Evolutionary conservation across 2,888 invertebrate species (phyloP), one percentile per base, ranked within the genome.

Genomic region (Malacosoma neustria): DNA sequence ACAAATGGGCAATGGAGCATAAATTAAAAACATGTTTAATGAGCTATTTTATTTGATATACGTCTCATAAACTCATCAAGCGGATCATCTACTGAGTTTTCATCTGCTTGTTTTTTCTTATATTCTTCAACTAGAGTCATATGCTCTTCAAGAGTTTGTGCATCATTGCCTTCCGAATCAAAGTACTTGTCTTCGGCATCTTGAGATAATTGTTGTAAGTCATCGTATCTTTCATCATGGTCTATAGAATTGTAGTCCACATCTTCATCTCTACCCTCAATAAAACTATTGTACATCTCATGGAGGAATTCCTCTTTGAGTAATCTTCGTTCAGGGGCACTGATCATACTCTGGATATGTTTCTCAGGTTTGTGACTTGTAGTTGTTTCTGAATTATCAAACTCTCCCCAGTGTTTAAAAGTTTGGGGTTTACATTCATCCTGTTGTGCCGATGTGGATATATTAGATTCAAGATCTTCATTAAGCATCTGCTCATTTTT

Each of bases 151-250:
- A 67, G 54, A 47, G 72, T 80, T 36, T 67, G 84, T 31, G 81
- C 81, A 46, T 91, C 90, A 46, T 92, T 91, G 14, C 90, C 89
- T 67, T 95, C 95, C 3, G 92, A 91, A 69, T 96, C 95, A 81
- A 97, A 97, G 70, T 97, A 97, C 61, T 91, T 92, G 53, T 97
- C 97, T 72, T 97, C 95, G 48, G 91, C 93, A 74, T 97, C 97
- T 54, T 91, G 91, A 31, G 76, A 70, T 11, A 75, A 65, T 56
- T 90, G 90, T 41, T 91, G 72, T 36, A 92, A 88, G 40, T 91
- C 91, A 43, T 97, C 97, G 72, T 93, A 93, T 36, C 91, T 90
- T 32, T 92, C 89, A 79, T 96, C 93, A 49, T 91, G 87, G 69
- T 97, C 97, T 3, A 97, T 92, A 44, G 87, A 81, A 30, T 89